Evolutionary conservation across 1,140 invertebrate species (phyloP).

Genomic region (Drosophila bipectinata): DNA sequence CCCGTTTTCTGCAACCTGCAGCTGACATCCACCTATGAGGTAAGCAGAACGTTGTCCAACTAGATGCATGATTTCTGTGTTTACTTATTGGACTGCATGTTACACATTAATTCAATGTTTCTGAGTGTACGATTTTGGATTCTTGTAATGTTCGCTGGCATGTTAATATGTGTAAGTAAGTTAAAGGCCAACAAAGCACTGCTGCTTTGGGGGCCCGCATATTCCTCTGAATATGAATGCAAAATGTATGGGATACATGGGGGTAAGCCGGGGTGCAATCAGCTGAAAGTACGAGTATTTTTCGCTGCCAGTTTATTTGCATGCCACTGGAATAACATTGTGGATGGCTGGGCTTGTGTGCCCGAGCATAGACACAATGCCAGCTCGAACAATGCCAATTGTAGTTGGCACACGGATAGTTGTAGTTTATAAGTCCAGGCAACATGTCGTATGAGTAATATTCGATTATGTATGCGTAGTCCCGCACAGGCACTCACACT

Average conservation of each 20-base stretch:
- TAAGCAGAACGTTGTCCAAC: constrained; percentile 81
- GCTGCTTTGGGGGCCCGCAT: background rate
- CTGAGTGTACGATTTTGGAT: constrained; percentile 29
- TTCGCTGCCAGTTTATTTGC: constrained; percentile 32
- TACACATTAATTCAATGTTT: constrained; percentile 45
- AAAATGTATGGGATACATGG: background rate
- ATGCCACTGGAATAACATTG: constrained; percentile 14
- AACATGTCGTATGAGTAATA: constrained; percentile 68
- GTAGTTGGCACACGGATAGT: constrained; percentile 43
- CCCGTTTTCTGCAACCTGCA: constrained; percentile 93
- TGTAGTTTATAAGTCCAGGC: constrained; percentile 45
- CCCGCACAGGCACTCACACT: constrained; percentile 7
- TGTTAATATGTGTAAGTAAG: constrained; percentile 56
- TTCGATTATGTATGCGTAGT: constrained; percentile 63
- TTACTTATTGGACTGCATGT: constrained; percentile 42
- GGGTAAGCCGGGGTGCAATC: constrained; percentile 15
- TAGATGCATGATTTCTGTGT: constrained; percentile 11
- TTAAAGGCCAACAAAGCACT: background rate
- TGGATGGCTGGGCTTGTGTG: background rate
- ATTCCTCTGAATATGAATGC: background rate
- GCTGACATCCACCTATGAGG: constrained; percentile 94
- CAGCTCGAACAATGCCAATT: constrained; percentile 50
- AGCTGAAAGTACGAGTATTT: constrained; percentile 23
- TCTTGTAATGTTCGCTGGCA: constrained; percentile 26
- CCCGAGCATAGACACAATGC: constrained; percentile 28